Conservation (phyloP, 2,797 vertebrate genomes). For the Sebastes flavidus region DNA sequence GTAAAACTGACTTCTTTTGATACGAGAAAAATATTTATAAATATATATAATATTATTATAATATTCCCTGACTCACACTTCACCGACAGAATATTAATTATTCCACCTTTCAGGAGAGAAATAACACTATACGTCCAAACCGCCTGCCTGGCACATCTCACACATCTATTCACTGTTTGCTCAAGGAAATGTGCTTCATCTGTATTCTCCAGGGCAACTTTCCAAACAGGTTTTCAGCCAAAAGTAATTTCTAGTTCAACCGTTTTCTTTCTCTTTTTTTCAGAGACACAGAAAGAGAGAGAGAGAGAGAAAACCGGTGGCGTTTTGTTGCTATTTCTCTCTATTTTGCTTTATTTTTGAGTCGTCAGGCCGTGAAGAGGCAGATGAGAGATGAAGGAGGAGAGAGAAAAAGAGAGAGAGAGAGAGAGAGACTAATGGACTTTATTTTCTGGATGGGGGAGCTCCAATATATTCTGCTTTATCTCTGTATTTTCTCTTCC, state of each 20-base stretch:
- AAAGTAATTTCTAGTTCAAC: slow-evolving; percentile 66
- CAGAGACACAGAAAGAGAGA: neutral
- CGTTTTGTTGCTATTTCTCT: slow-evolving; percentile 61
- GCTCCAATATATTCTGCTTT: slow-evolving; percentile 80
- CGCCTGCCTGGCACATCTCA: slow-evolving; percentile 55
- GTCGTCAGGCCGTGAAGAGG: slow-evolving; percentile 73
- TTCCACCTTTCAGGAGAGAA: slow-evolving; percentile 9
- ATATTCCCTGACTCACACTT: neutral
- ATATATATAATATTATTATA: neutral
- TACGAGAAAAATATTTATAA: neutral
- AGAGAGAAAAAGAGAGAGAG: slow-evolving; percentile 46
- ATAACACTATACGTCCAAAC: slow-evolving; percentile 24
- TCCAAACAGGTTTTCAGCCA: slow-evolving; percentile 64
- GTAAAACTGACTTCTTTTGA: neutral
- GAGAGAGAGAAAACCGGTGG: slow-evolving; percentile 17
- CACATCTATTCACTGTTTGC: slow-evolving; percentile 70
- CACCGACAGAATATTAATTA: slow-evolving; percentile 31
- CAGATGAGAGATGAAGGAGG: slow-evolving; percentile 67
- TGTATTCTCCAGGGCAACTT: slow-evolving; percentile 72
- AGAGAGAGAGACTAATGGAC: slow-evolving; percentile 77
- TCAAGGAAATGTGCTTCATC: slow-evolving; percentile 75
- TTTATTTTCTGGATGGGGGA: slow-evolving; percentile 85
- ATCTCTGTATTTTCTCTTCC: slow-evolving; percentile 72
- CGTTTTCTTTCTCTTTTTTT: neutral
- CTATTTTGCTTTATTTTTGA: slow-evolving; percentile 72